A percentile compares a stretch with the other conserved stretches of the same genome.
Conservation (phyloP, 2,888 invertebrate genomes). For the Protonemura montana region DNA sequence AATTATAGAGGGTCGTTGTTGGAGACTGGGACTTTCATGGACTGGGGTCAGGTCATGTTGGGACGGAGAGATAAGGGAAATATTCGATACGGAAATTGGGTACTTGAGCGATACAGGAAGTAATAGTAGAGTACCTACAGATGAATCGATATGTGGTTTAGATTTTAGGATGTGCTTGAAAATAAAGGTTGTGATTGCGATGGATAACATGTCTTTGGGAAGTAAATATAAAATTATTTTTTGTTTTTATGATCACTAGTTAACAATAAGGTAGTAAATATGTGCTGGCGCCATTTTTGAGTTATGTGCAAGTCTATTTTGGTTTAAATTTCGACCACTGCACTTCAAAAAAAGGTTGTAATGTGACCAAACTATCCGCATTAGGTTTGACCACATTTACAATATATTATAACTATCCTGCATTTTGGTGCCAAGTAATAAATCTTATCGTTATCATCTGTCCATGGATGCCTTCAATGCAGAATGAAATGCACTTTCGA, state of each 20-base stretch:
- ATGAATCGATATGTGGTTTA: not conserved
- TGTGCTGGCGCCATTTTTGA: no score
- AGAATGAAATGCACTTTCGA: not conserved
- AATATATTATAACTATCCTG: no score
- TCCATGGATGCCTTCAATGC: not conserved
- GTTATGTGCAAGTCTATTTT: no score
- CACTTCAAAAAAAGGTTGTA: no score
- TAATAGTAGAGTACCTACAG: not conserved
- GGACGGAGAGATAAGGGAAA: not conserved
- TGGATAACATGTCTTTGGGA: not conserved
- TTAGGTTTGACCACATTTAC: no score
- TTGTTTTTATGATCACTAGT: no score
- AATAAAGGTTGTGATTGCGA: not conserved
- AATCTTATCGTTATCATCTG: not conserved
- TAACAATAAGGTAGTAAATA: no score
- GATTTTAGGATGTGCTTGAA: not conserved
- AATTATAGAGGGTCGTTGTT: not conserved
- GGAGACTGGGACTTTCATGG: not conserved
- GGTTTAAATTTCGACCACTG: no score
- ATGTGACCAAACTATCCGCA: no score
- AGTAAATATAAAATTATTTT: no score
- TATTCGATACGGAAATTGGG: constrained; percentile 7
- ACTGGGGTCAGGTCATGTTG: not conserved
- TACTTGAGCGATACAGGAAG: not conserved
- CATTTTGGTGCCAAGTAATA: no score